Evolutionary conservation across 2,888 invertebrate species (phyloP).

Genomic region (Stomorhina lunata): DNA sequence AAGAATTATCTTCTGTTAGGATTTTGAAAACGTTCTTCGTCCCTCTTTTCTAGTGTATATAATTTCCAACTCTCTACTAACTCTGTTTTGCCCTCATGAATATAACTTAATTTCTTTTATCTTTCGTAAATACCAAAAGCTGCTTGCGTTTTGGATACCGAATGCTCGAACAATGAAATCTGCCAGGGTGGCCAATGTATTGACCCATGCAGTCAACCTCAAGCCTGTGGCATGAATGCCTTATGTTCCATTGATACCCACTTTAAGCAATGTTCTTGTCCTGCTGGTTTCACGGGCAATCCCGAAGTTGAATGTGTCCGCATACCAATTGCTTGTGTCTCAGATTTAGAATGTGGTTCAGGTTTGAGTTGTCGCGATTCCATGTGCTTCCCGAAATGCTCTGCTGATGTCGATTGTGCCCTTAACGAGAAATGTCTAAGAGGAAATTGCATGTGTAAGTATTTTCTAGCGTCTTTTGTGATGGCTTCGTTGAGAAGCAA

Average conservation of each 20-base stretch:
- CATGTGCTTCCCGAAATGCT: conserved; percentile 89
- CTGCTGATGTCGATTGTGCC: conserved; percentile 90
- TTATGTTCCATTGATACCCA: conserved; percentile 87
- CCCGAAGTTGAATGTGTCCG: conserved; percentile 91
- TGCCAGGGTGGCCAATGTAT: conserved; percentile 91
- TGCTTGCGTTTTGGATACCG: conserved; percentile 88
- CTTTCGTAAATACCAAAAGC: conserved; percentile 79
- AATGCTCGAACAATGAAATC: conserved; percentile 89
- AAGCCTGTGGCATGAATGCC: conserved; percentile 92
- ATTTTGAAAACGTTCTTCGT: not conserved
- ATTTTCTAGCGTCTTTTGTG: conserved; percentile 25
- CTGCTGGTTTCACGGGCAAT: conserved; percentile 91
- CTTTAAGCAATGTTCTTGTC: conserved; percentile 90
- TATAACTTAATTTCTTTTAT: conserved; percentile 27
- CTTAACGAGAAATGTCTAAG: conserved; percentile 93
- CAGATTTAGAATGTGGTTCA: conserved; percentile 85
- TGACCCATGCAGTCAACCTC: conserved; percentile 88
- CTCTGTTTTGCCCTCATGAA: not conserved
- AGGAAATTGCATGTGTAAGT: conserved; percentile 89
- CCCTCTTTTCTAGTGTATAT: conserved; percentile 12
- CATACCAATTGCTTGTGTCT: conserved; percentile 89
- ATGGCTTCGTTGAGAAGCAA: no score
- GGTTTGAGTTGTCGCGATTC: conserved; percentile 89
- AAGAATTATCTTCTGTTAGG: not conserved
- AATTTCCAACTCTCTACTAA: not conserved